These are phyloP conservation scores for Cheilinus undulatus DNA, from an alignment of 2,113 vertebrate species.

Conservation along the genomic window DNA sequence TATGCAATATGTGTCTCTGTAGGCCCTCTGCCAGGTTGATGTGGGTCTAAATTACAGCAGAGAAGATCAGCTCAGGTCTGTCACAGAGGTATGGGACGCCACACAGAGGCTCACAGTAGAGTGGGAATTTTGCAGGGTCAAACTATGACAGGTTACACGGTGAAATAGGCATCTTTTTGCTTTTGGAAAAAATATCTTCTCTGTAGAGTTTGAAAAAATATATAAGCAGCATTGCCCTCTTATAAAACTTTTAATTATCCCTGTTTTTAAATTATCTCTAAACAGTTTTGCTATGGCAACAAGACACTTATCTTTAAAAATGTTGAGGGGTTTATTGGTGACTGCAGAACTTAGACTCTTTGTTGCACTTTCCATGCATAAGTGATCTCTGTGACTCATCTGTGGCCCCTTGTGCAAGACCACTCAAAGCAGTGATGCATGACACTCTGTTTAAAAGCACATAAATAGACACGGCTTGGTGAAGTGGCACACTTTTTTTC, in stretches of 20 bases:
- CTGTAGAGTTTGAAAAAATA: too few relatives aligned
- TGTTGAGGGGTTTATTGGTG: slow-evolving; percentile 4
- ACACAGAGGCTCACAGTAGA: too few relatives aligned
- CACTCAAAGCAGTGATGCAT: background rate
- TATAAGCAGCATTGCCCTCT: too few relatives aligned
- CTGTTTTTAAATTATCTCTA: background rate
- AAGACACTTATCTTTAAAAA: slow-evolving; percentile 7
- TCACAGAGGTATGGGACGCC: background rate
- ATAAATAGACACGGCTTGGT: background rate
- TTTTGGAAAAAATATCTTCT: too few relatives aligned
- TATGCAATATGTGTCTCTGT: slow-evolving; percentile 16
- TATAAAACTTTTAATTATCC: background rate
- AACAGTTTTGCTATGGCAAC: background rate
- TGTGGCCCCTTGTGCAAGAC: background rate
- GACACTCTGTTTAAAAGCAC: background rate
- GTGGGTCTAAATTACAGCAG: slow-evolving; percentile 14
- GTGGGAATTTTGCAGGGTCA: too few relatives aligned
- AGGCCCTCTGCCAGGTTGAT: slow-evolving; percentile 2
- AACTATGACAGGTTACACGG: too few relatives aligned
- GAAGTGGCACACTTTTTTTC: background rate
- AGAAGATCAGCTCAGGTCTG: background rate
- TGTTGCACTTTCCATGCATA: background rate
- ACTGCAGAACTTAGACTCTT: background rate
- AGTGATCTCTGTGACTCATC: slow-evolving; percentile 6
- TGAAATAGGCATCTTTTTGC: too few relatives aligned